These are phyloP conservation scores for Drosophila ficusphila DNA, from an alignment of 1,140 invertebrate species.

Conservation along the genomic window DNA sequence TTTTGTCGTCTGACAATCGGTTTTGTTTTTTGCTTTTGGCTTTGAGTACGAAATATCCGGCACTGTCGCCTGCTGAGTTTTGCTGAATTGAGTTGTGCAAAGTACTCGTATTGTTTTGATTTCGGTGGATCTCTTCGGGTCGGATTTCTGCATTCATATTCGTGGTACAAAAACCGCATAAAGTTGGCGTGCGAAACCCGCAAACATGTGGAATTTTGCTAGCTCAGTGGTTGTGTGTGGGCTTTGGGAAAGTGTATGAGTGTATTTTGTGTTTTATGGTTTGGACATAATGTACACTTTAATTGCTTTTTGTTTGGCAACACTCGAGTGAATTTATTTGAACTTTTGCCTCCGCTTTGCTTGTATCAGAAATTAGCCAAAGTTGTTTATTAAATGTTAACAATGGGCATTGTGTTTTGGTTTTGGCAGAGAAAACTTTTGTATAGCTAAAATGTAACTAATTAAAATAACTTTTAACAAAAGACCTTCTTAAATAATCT, in stretches of 20 bases:
- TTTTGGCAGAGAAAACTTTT: neutral
- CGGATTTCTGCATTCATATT: constrained; percentile 47
- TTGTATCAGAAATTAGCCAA: constrained; percentile 6
- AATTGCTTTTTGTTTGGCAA: constrained; percentile 46
- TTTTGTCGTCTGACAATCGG: constrained; percentile 55
- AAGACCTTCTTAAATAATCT: too few relatives aligned
- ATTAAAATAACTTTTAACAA: too few relatives aligned
- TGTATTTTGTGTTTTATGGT: constrained; percentile 46
- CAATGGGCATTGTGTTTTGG: neutral
- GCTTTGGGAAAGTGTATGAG: constrained; percentile 47
- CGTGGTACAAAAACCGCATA: constrained; percentile 39
- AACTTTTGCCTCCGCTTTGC: constrained; percentile 7
- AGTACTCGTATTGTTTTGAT: constrained; percentile 49
- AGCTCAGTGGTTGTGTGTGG: neutral
- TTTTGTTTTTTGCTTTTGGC: constrained; percentile 10
- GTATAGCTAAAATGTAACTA: too few relatives aligned
- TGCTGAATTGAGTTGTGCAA: constrained; percentile 47
- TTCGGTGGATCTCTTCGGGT: constrained; percentile 25
- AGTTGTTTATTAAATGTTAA: neutral
- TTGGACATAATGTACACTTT: constrained; percentile 34
- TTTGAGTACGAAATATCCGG: constrained; percentile 42
- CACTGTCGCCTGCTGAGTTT: constrained; percentile 15
- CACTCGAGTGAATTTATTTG: constrained; percentile 18
- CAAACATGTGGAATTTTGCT: constrained; percentile 20
- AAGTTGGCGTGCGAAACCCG: constrained; percentile 53